Conservation (phyloP, 2,888 invertebrate species). For the Athetis lepigone region DNA sequence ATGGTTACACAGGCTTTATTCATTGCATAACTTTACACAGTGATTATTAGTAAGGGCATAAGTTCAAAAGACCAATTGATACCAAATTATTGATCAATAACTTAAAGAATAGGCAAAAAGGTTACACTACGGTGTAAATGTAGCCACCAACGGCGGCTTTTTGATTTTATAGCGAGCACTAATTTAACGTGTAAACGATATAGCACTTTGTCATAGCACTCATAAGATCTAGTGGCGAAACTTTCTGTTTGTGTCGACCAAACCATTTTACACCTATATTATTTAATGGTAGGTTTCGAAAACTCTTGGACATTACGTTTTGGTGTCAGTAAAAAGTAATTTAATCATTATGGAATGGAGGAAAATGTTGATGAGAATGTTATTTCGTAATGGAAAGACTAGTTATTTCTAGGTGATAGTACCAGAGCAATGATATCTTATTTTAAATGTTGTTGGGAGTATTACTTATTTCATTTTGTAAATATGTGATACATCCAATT, state of each 20-base stretch:
- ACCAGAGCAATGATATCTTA: too few relatives aligned
- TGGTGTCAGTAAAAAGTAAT: background rate
- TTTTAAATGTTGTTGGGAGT: too few relatives aligned
- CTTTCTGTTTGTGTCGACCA: constrained; percentile 50
- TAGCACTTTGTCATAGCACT: constrained; percentile 76
- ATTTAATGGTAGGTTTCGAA: constrained; percentile 14
- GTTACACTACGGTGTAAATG: constrained; percentile 60
- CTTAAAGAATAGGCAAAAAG: background rate
- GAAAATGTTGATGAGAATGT: background rate
- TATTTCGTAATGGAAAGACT: background rate
- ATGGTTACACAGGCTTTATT: too few relatives aligned
- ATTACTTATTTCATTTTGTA: too few relatives aligned
- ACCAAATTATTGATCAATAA: too few relatives aligned
- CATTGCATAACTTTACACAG: too few relatives aligned
- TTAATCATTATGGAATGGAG: too few relatives aligned
- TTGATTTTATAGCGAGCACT: constrained; percentile 81
- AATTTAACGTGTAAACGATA: constrained; percentile 77
- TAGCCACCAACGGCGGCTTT: constrained; percentile 66
- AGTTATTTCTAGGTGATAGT: background rate
- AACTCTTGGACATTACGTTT: constrained; percentile 9
- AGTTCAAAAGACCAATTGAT: background rate
- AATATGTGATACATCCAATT: too few relatives aligned
- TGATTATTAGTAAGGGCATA: too few relatives aligned
- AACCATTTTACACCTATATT: constrained; percentile 11
- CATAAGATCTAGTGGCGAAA: constrained; percentile 62